phyloP scores from a whole-genome alignment of 1,140 invertebrate genomes.

The Capitella teleta region DNA sequence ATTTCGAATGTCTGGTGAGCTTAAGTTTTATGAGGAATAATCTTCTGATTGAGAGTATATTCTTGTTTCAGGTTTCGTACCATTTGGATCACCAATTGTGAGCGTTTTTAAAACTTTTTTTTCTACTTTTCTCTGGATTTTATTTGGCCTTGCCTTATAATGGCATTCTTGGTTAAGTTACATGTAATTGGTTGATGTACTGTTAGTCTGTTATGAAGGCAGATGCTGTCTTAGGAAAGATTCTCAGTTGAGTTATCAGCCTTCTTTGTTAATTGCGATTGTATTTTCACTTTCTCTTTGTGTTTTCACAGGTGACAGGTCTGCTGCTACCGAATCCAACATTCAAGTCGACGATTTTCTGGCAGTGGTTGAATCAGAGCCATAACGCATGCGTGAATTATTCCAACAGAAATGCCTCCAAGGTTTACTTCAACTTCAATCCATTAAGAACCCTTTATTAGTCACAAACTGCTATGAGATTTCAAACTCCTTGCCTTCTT shows the following conservation, averaged over 20 bases:
- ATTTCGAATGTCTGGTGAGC: constrained; percentile 45
- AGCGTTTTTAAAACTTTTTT: no score
- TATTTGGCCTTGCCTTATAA: no score
- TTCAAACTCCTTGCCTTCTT: constrained; percentile 1
- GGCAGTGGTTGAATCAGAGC: constrained; percentile 48
- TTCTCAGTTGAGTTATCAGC: no score
- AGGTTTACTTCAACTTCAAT: no score
- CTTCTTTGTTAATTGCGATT: no score
- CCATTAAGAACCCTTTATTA: neutral
- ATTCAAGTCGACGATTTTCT: constrained; percentile 40
- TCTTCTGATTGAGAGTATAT: neutral
- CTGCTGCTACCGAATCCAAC: constrained; percentile 45
- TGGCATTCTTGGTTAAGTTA: no score
- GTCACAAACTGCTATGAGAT: neutral
- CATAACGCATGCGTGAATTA: constrained; percentile 49
- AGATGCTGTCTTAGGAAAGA: no score
- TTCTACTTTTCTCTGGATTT: no score
- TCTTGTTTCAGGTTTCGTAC: constrained; percentile 42
- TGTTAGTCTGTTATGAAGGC: no score
- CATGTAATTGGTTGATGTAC: no score
- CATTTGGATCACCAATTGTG: constrained; percentile 46
- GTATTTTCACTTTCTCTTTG: neutral
- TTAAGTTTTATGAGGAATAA: neutral
- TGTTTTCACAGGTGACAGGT: constrained; percentile 39
- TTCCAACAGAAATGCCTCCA: constrained; percentile 46